These are phyloP conservation scores for Phaenicophaeus curvirostris DNA, from an alignment of 2,797 vertebrate genomes.

Conservation along the genomic window DNA sequence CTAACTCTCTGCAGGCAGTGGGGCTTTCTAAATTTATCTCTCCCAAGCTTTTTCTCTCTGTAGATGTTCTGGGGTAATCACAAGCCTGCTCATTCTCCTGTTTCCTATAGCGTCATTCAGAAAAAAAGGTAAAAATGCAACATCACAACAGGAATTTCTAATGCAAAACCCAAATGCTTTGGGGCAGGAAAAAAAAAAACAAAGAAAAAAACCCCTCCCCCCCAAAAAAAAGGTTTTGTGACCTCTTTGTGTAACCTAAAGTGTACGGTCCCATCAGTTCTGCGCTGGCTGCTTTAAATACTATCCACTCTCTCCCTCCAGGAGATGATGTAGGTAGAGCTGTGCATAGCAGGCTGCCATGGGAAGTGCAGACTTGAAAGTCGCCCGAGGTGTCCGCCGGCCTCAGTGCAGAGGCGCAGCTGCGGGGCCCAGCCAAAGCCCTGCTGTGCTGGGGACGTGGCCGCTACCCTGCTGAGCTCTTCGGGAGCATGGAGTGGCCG, in stretches of 20 bases:
- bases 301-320: not conserved
- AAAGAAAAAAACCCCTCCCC: not conserved
- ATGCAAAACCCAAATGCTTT: not conserved
- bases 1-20: not conserved
- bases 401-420: not conserved
- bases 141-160: fast-evolving
- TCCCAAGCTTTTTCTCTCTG: not conserved
- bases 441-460: not conserved
- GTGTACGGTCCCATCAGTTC: not conserved
- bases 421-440: not conserved
- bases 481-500: not conserved
- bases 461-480: not conserved
- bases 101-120: not conserved
- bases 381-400: fast-evolving
- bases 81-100: not conserved
- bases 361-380: not conserved
- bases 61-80: not conserved
- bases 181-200: not conserved
- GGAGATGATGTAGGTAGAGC: not conserved
- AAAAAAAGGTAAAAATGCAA: not conserved
- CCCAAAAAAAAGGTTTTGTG: not conserved
- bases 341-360: not conserved
- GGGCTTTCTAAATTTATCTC: not conserved
- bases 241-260: not conserved
- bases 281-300: not conserved